These are phyloP conservation scores for Hyperopisus bebe DNA, from an alignment of 2,113 vertebrate species.

Conservation along the genomic window DNA sequence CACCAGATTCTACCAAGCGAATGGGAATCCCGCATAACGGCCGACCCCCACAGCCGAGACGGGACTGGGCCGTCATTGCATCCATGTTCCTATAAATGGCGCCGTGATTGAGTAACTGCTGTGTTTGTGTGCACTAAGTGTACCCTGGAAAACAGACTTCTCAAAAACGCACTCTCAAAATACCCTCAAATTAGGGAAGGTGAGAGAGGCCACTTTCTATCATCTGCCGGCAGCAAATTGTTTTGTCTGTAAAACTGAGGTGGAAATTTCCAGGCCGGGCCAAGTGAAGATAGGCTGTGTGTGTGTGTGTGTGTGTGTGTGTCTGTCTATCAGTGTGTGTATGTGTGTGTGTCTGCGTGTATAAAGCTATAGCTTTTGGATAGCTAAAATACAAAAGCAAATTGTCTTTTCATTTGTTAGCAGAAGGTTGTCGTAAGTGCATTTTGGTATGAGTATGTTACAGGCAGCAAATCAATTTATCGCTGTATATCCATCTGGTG, in stretches of 20 bases:
- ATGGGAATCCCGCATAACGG: background rate
- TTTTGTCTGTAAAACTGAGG: slow-evolving; percentile 19
- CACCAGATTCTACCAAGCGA: background rate
- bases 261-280: slow-evolving; percentile 31
- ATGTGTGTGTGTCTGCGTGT: background rate
- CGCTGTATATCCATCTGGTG: background rate
- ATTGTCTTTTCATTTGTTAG: background rate
- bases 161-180: slow-evolving; percentile 30
- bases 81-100: slow-evolving; percentile 36
- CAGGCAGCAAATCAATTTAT: background rate
- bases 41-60: background rate
- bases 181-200: slow-evolving; percentile 43
- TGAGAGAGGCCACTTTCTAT: slow-evolving; percentile 26
- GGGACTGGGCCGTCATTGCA: background rate
- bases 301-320: too few relatives aligned
- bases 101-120: slow-evolving; percentile 41
- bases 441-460: background rate
- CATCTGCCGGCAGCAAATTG: slow-evolving; percentile 25
- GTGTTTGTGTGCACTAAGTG: slow-evolving; percentile 34
- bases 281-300: background rate
- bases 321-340: background rate
- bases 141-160: slow-evolving; percentile 28
- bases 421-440: background rate
- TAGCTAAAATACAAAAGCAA: background rate
- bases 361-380: background rate